Evolutionary conservation across 2,113 vertebrate species (phyloP), one percentile per base, ranked within the genome.

Genomic region (Oncorhynchus clarkii): DNA sequence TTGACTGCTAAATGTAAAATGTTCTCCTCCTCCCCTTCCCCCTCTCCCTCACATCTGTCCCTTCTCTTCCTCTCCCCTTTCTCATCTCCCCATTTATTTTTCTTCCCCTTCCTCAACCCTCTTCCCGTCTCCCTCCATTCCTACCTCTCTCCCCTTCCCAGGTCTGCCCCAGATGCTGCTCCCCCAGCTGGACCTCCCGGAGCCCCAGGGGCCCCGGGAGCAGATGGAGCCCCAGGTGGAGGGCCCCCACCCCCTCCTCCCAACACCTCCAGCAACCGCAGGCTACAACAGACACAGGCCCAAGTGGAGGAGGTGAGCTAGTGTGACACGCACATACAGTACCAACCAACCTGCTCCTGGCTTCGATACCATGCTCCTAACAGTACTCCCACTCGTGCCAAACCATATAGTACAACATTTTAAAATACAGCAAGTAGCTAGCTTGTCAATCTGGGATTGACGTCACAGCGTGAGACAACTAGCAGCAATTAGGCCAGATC

Each of bases 201-300:
- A 84, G 85, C 92, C 78, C 91, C 92, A 0, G 92, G 91, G 8
- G 91, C 92, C 81, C 93, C 93, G 2, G 93, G 91, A 74, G 88
- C 93, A 69, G 94, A 95, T 5, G 94, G 94, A 67, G 92, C 81
- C 71, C 93, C 92, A 13, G 91, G 75, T 0, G 89, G 88, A 0
- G 90, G 75, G 78, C 78, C 1, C 68, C 94, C 86, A 72, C 80
- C 93, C 2, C 64, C 67, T 12, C 87, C 94, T 74, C 89, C 94
- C 48, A 95, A 96, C 2, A 85, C 84, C 76, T 86, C 77, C 90
- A 96, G 95, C 87, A 96, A 96, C 82, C 93, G 93, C 67, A 91
- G 94, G 76, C 86, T 96, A 85, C 95, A 96, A 85, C 95, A 96
- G 87, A 95, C 95, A 2, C 95, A 97, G 89, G 95, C 95, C 29